Evolutionary conservation across 2,888 invertebrate genomes (phyloP).

Genomic region (Stramonita haemastoma): DNA sequence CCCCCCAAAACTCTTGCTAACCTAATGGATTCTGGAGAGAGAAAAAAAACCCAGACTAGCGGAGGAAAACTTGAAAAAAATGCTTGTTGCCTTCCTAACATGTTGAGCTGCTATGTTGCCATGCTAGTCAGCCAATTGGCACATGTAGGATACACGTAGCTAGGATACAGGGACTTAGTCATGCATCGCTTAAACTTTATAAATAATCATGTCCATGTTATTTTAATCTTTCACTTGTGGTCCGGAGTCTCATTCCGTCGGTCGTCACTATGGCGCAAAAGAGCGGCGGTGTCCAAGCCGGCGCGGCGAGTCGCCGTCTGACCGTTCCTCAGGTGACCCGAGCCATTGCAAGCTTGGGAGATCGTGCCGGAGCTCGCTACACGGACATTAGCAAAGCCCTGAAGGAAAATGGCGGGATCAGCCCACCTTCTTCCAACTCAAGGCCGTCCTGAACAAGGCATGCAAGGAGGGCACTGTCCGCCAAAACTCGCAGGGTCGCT

Average conservation of each 20-base stretch:
- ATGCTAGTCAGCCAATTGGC: not conserved
- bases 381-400: constrained; percentile 1
- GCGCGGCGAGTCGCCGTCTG: not conserved
- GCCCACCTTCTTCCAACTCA: constrained; percentile 24
- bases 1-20: too few species aligned
- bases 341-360: not conserved
- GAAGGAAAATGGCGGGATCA: not conserved
- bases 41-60: too few species aligned
- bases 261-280: not conserved
- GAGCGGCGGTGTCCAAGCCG: not conserved
- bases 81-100: too few species aligned
- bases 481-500: not conserved
- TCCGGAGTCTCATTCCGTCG: not conserved
- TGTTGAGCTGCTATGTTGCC: too few species aligned
- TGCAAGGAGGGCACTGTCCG: constrained; percentile 22
- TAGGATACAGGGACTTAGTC: not conserved
- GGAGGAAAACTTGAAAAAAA: too few species aligned
- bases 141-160: not conserved
- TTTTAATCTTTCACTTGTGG: not conserved
- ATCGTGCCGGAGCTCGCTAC: constrained; percentile 16
- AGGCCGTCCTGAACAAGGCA: constrained; percentile 8
- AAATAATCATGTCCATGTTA: too few species aligned
- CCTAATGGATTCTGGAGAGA: too few species aligned
- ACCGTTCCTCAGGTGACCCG: not conserved
- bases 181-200: too few species aligned